Conservation (phyloP, 30 jellyfish, hydroid and myxozoan species). For the Catostylus mosaicus region DNA sequence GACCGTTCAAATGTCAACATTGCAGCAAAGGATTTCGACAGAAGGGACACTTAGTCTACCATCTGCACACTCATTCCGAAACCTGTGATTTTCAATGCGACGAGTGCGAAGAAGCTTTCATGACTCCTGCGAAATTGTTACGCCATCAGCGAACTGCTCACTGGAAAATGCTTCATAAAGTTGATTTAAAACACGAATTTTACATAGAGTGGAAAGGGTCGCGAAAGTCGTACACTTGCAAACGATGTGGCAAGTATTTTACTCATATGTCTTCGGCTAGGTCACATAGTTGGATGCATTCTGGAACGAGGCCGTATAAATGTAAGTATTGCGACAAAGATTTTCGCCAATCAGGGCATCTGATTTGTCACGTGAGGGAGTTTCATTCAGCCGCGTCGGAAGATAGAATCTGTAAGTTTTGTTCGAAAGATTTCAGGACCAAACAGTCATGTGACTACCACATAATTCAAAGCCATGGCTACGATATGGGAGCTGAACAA, state of each 20-base stretch:
- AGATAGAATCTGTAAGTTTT: slow-evolving; percentile 1
- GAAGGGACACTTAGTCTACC: slow-evolving; percentile 21
- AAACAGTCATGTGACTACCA: not conserved
- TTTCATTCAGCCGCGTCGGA: slow-evolving; percentile 17
- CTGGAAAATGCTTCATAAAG: not conserved
- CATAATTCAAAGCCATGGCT: not conserved
- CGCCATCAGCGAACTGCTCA: slow-evolving; percentile 27
- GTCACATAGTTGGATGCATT: slow-evolving; percentile 33
- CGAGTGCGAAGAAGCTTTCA: slow-evolving; percentile 8
- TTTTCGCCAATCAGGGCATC: slow-evolving; percentile 29
- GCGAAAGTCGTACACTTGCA: slow-evolving; percentile 8
- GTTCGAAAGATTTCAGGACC: slow-evolving; percentile 5
- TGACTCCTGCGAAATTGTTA: slow-evolving; percentile 24
- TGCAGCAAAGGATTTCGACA: slow-evolving; percentile 20
- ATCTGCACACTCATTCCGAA: slow-evolving; percentile 13
- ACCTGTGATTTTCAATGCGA: slow-evolving; percentile 18
- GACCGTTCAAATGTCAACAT: slow-evolving; percentile 24
- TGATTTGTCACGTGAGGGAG: slow-evolving; percentile 22
- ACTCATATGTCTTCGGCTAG: slow-evolving; percentile 16
- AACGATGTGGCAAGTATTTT: slow-evolving; percentile 1
- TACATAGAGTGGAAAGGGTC: not conserved
- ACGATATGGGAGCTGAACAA: not conserved
- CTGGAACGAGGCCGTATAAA: slow-evolving; percentile 22
- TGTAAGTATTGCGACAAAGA: slow-evolving; percentile 9
- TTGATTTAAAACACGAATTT: slow-evolving; percentile 9